These are phyloP conservation scores for Chlorodrepanis virens DNA, from an alignment of 2,113 vertebrate species.

Conservation along the genomic window DNA sequence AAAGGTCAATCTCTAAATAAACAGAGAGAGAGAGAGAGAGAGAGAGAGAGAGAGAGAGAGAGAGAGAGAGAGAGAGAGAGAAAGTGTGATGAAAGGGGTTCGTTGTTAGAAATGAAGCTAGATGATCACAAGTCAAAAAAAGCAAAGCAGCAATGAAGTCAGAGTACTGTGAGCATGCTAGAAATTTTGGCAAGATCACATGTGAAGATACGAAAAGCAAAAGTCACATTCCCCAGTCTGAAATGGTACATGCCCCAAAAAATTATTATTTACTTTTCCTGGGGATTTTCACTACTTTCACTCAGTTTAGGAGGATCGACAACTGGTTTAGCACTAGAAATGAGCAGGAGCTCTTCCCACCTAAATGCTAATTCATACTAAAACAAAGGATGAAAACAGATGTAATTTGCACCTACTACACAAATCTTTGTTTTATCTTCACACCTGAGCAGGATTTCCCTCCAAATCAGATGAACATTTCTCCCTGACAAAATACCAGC, in stretches of 20 bases:
- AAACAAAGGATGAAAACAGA: background rate
- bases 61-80: too few relatives aligned
- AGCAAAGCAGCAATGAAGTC: slow-evolving; percentile 2
- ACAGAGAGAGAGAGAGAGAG: background rate
- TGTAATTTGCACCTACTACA: background rate
- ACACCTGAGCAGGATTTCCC: background rate
- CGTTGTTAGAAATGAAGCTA: slow-evolving; percentile 52
- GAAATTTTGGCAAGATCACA: slow-evolving; percentile 33
- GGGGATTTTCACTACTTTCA: background rate
- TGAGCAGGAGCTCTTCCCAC: background rate
- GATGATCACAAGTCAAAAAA: slow-evolving; percentile 48
- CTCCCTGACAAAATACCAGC: background rate
- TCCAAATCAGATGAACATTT: background rate
- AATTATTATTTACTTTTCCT: background rate
- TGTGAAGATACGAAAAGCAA: background rate
- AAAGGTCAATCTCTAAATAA: slow-evolving; percentile 62
- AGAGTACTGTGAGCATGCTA: background rate
- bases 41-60: background rate
- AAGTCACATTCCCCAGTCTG: background rate
- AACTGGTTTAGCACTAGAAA: background rate
- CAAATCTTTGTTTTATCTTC: background rate
- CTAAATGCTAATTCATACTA: background rate
- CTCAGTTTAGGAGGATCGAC: background rate
- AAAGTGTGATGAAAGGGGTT: slow-evolving; percentile 43
- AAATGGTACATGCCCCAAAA: background rate